Evolutionary conservation across 1,140 invertebrate genomes (phyloP).

Genomic region (Eciton burchellii): DNA sequence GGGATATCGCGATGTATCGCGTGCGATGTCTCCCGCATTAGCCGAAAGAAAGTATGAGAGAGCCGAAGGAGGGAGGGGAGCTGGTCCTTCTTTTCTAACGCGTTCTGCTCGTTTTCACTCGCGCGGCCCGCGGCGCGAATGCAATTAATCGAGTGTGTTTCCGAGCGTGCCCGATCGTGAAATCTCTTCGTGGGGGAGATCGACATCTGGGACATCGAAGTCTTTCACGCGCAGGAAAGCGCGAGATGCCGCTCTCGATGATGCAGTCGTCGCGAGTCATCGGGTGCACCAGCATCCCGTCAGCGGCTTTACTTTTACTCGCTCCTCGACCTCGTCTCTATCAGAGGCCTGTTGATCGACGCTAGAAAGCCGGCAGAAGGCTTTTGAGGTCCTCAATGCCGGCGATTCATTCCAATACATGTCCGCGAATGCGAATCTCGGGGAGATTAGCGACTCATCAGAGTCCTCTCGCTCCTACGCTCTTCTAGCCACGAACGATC

Average conservation of each 20-base stretch:
- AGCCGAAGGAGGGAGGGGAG: background rate
- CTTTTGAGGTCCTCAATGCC: background rate
- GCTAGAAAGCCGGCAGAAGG: conserved; percentile 6
- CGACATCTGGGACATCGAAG: conserved; percentile 32
- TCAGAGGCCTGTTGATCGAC: background rate
- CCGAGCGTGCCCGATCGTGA: conserved; percentile 53
- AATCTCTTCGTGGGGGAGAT: conserved; percentile 60
- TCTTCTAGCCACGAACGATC: background rate
- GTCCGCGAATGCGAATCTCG: background rate
- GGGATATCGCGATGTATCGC: conserved; percentile 32
- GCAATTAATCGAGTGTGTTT: conserved; percentile 64
- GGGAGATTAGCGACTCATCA: background rate
- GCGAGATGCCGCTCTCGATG: conserved; percentile 23
- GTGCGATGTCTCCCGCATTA: conserved; percentile 38
- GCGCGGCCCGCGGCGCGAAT: background rate
- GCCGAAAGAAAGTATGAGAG: conserved; percentile 36
- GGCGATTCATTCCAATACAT: background rate
- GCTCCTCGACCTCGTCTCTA: background rate
- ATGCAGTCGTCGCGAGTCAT: conserved; percentile 50
- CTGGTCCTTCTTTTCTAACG: conserved; percentile 31
- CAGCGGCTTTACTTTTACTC: conserved; percentile 51
- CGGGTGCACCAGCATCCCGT: conserved; percentile 17
- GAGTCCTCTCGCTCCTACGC: too few species aligned
- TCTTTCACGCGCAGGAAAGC: conserved; percentile 37
- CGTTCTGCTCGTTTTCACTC: conserved; percentile 43